These are phyloP conservation scores for Brachyptera putata DNA, from an alignment of 2,888 invertebrate genomes.

Conservation along the genomic window DNA sequence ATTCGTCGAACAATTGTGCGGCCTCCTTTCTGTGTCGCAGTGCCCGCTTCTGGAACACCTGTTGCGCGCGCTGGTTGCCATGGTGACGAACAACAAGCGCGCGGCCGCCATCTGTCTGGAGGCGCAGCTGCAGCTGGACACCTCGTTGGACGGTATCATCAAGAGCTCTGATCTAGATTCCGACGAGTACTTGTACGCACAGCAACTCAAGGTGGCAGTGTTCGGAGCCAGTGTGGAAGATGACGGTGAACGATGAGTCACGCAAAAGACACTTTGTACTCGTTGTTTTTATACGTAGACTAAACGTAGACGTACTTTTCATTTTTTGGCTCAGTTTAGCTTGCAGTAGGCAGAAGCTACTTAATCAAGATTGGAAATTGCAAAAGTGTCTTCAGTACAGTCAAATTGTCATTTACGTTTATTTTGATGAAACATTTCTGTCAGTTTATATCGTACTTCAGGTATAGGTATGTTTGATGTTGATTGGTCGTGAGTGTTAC, in stretches of 20 bases:
- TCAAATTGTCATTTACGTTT: no score
- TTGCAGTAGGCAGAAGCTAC: no score
- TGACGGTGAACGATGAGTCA: conserved; percentile 2
- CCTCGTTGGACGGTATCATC: conserved; percentile 44
- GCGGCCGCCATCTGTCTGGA: conserved; percentile 46
- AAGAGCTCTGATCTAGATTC: neutral
- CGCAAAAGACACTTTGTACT: no score
- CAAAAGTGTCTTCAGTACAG: no score
- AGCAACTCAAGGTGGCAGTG: neutral
- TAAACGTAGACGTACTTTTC: no score
- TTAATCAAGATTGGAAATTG: no score
- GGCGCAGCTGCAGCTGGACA: conserved; percentile 44
- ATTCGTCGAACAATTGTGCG: conserved; percentile 35
- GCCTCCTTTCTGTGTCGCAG: conserved; percentile 35
- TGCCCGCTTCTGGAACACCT: conserved; percentile 50
- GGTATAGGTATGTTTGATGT: no score
- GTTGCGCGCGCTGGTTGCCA: conserved; percentile 46
- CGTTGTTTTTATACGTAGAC: no score
- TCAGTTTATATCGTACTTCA: no score
- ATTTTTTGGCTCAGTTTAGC: no score
- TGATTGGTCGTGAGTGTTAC: no score
- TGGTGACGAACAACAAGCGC: conserved; percentile 46
- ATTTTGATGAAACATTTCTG: no score
- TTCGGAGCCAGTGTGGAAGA: neutral
- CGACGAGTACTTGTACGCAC: neutral